phyloP scores from a whole-genome alignment of 2,113 vertebrate genomes.

The Paramormyrops kingsleyae region DNA sequence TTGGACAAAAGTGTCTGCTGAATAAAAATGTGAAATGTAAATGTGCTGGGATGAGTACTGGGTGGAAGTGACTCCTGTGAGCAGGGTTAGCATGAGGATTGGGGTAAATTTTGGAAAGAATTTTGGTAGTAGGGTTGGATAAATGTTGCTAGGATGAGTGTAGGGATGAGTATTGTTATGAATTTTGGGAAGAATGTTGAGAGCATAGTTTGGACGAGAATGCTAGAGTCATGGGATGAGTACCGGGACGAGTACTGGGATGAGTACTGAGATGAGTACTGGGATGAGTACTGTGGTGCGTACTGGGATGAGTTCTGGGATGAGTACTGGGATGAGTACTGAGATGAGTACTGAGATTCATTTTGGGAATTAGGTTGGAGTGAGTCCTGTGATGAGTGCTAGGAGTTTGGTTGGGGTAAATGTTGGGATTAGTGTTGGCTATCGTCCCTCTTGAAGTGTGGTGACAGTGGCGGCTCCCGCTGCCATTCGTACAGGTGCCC shows the following conservation, averaged over 20 bases:
- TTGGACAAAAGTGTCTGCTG: neutral
- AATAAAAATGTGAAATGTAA: neutral
- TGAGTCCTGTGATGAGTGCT: neutral
- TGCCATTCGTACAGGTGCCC: slow-evolving; percentile 63
- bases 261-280: too few relatives aligned
- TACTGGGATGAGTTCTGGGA: neutral
- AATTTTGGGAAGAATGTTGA: neutral
- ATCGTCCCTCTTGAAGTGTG: neutral
- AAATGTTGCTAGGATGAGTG: neutral
- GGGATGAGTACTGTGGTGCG: neutral
- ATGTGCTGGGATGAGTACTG: neutral
- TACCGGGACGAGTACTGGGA: neutral
- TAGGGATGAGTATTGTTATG: neutral
- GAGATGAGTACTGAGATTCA: neutral
- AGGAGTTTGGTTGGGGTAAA: neutral
- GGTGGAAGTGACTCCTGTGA: neutral
- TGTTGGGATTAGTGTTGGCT: neutral
- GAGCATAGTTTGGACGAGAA: neutral
- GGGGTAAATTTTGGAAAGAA: neutral
- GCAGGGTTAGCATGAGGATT: neutral
- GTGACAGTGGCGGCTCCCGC: neutral
- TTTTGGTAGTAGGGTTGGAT: neutral
- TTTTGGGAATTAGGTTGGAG: neutral
- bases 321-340: neutral
- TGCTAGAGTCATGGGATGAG: neutral